These are phyloP conservation scores for Tupiocoris notatus DNA, from an alignment of 2,888 invertebrate genomes.

Conservation along the genomic window DNA sequence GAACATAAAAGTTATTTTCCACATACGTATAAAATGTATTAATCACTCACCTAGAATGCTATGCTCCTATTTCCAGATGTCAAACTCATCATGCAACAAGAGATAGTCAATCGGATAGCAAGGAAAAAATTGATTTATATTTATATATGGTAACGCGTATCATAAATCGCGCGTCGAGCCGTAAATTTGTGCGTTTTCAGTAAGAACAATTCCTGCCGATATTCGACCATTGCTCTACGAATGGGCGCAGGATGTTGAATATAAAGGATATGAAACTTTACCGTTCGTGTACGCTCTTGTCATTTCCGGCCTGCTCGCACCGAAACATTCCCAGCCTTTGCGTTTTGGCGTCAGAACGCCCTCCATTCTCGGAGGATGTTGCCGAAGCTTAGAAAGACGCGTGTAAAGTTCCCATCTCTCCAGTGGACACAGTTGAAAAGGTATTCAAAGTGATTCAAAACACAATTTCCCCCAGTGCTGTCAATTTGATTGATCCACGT, in stretches of 20 bases:
- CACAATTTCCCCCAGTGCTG: conserved; percentile 26
- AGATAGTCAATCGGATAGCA: no score
- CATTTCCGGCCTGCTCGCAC: not conserved
- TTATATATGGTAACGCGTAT: no score
- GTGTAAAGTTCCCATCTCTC: not conserved
- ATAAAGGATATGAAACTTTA: not conserved
- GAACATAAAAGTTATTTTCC: no score
- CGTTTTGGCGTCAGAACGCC: not conserved
- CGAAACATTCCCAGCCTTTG: not conserved
- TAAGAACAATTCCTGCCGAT: no score
- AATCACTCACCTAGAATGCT: no score
- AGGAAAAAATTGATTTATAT: no score
- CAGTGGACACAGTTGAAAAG: not conserved
- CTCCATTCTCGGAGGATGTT: not conserved
- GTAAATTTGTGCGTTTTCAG: no score
- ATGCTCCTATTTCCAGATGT: no score
- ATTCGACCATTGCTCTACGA: no score
- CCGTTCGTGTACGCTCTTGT: not conserved
- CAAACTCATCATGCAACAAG: no score
- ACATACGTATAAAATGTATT: no score
- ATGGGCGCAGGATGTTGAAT: not conserved
- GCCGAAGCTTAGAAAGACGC: not conserved
- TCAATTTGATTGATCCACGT: conserved; percentile 32
- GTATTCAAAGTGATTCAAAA: conserved; percentile 21
- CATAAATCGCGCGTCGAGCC: no score